A percentile compares a stretch with the other conserved stretches of the same genome.
phyloP scores from a whole-genome alignment of 2,113 vertebrate species.

The Psilopsiagon aymara region DNA sequence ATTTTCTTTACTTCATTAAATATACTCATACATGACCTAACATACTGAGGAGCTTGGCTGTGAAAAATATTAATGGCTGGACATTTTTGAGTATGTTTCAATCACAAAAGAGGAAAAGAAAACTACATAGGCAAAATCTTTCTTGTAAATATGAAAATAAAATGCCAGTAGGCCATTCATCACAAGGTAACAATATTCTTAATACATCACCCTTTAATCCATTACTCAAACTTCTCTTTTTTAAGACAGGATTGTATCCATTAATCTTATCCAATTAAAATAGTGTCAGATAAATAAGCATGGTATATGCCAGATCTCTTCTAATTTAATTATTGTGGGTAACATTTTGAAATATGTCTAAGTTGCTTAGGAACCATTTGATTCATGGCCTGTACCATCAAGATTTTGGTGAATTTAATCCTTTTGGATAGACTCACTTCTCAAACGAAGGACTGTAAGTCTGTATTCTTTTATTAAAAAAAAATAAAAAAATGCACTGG shows the following conservation, averaged over 20 bases:
- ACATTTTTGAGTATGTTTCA: background rate
- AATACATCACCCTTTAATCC: background rate
- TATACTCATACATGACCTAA: background rate
- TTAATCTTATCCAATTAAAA: conserved; percentile 17
- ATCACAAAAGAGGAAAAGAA: background rate
- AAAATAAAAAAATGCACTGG: background rate
- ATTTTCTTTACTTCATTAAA: background rate
- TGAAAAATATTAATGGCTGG: background rate
- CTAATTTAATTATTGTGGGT: background rate
- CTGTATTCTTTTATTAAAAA: background rate
- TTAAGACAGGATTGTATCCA: background rate
- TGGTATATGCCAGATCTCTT: background rate
- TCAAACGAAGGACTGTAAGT: background rate
- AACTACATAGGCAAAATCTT: background rate
- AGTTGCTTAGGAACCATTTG: background rate
- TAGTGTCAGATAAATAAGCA: background rate
- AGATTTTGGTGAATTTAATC: background rate
- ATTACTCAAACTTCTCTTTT: background rate
- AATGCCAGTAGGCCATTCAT: background rate
- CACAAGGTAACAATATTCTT: background rate
- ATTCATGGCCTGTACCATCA: background rate
- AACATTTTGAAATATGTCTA: background rate
- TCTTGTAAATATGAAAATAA: background rate
- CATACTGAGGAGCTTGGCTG: background rate
- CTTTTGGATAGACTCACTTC: background rate